Base-by-base conservation (phyloP, 2,888 invertebrate species). In the Cyclophora albipunctata region DNA sequence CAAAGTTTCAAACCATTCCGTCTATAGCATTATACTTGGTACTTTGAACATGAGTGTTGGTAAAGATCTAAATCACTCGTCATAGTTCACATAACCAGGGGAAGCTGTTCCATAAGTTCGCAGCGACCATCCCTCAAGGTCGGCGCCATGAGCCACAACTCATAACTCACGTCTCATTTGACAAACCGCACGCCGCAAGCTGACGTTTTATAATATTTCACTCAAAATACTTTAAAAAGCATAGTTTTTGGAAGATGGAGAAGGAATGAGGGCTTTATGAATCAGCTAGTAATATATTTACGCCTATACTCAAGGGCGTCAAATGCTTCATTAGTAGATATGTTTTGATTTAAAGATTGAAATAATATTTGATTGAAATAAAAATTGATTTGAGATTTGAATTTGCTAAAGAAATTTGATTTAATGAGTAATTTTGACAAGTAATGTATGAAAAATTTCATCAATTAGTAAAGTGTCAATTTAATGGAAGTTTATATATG, bases 121-220 rank as follows among this genome's bases (percentile, higher is more conserved):
- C 5, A 44, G 40, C 44, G 50, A 33, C 50, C 50, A 50, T 54
- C 47, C 46, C 48, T 56, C 55, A 50, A 45, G 53, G 53, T 50
- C 52, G 46, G 46, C 55, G 53, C 49, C 34, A 34, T 33, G 48
- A 54, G 56, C 48, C 53, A 47, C 48, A 45, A 45, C 60, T 58
- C 60, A 66, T 64, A 66, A 67, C 61, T 67, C 60, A 62, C 50
- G 58, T 48, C 55, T 58, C 5, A 57, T 57, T 60, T 66, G 65
- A 64, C 58, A 61, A 64, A 67, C 60, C 57, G 62, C 51, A 54
- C 51, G 49, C 58, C 56, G 50, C 48, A 7, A 45, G 47, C 43
- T 34, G 46, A 41, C 46, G 61, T 64, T 52, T 46, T 50, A 56
- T 56, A 59, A 66, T 66, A 64, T 61, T 67, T 66, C 58, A 62